Evolutionary conservation across 2,797 vertebrate genomes (phyloP).

Genomic region (Ctenosaura bakeri): DNA sequence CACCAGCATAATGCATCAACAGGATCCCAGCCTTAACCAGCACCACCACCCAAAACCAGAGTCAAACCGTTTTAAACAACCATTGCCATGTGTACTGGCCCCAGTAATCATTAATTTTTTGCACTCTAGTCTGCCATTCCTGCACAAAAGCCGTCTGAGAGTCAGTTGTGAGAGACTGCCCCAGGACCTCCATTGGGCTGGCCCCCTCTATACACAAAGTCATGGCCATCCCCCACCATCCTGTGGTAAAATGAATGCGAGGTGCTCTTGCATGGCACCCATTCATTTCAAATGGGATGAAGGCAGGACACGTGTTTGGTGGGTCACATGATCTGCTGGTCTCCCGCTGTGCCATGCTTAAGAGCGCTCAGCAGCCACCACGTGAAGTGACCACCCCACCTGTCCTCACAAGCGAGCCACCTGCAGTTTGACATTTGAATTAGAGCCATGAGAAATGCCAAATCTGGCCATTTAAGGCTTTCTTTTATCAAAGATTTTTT

Average conservation of each 20-base stretch:
- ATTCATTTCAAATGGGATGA: neutral
- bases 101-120: neutral
- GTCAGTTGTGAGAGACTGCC: neutral
- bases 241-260: neutral
- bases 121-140: neutral
- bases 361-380: neutral
- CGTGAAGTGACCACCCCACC: neutral
- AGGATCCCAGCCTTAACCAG: neutral
- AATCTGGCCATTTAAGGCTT: neutral
- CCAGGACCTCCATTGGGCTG: neutral
- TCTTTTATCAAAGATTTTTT: neutral
- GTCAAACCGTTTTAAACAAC: neutral
- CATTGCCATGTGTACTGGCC: neutral
- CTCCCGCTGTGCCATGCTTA: neutral
- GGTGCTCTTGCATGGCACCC: neutral
- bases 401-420: neutral
- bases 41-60: neutral
- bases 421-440: neutral
- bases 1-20: no score
- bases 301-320: neutral
- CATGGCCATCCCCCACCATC: no score
- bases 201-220: no score
- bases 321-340: neutral
- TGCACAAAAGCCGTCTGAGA: neutral
- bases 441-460: neutral